These are phyloP conservation scores for Trididemnum miniatum DNA, from an alignment of 23 tunicate species.

Conservation along the genomic window DNA sequence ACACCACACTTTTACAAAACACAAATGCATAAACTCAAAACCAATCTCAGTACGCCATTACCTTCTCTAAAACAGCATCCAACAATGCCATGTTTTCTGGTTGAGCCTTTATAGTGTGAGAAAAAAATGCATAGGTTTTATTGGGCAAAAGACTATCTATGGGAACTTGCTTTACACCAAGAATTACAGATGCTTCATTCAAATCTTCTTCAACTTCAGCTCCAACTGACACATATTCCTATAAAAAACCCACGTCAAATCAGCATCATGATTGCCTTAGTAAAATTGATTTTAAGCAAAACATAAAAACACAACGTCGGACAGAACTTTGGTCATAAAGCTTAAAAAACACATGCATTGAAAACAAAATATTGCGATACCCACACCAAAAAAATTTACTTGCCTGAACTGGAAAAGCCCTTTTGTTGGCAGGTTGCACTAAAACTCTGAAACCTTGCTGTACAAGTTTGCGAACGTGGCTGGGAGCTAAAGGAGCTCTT, in stretches of 20 bases:
- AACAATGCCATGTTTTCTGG: conserved; percentile 95
- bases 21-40: no score
- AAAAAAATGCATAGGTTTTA: conserved; percentile 92
- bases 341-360: no score
- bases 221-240: conserved; percentile 89
- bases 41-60: no score
- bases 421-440: conserved; percentile 93
- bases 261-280: no score
- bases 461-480: conserved; percentile 73
- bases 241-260: no score
- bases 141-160: conserved; percentile 74
- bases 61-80: conserved; percentile 85
- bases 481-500: conserved; percentile 82
- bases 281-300: no score
- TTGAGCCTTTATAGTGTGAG: conserved; percentile 99
- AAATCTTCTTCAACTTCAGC: conserved; percentile 87
- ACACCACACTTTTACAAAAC: no score
- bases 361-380: no score
- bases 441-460: conserved; percentile 68
- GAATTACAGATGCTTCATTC: conserved; percentile 76
- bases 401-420: conserved; percentile 88
- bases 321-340: no score
- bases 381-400: no score
- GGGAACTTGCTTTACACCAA: conserved; percentile 98
- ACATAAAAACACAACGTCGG: no score